Conservation (phyloP, 2,888 invertebrate species). For the Diaperis boleti region DNA sequence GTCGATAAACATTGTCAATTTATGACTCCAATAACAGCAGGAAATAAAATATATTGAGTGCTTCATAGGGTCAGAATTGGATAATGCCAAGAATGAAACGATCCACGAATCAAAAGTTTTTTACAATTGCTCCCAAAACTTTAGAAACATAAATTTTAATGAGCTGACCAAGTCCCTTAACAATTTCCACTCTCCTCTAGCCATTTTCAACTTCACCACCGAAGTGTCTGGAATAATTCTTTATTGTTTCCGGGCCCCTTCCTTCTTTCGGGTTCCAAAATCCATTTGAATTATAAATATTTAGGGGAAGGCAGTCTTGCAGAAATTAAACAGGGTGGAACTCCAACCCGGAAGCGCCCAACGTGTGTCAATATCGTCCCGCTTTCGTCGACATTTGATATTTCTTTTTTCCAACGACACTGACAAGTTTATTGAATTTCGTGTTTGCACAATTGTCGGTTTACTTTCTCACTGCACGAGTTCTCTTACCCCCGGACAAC, state of each 20-base stretch:
- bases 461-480: conserved; percentile 23
- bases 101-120: no score
- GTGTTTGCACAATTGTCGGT: conserved; percentile 34
- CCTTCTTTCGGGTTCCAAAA: conserved; percentile 3
- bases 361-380: conserved; percentile 28
- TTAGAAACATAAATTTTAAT: no score
- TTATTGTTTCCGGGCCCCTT: not conserved
- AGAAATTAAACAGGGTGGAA: conserved; percentile 11
- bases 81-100: no score
- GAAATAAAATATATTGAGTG: no score
- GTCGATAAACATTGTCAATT: no score
- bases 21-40: no score
- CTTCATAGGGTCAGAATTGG: no score
- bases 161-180: no score
- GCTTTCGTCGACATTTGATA: conserved; percentile 35
- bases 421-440: conserved; percentile 39
- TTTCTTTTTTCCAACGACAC: conserved; percentile 36
- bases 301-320: conserved; percentile 1
- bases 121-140: no score
- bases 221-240: not conserved
- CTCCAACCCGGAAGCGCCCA: conserved; percentile 4
- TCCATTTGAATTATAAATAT: conserved; percentile 11
- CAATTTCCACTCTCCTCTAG: no score
- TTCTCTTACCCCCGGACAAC: conserved; percentile 3
- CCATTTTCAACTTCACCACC: not conserved